A percentile compares a stretch with the other conserved stretches of the same genome.
phyloP scores from a whole-genome alignment of 1,140 invertebrate genomes.

The Achroia grisella region DNA sequence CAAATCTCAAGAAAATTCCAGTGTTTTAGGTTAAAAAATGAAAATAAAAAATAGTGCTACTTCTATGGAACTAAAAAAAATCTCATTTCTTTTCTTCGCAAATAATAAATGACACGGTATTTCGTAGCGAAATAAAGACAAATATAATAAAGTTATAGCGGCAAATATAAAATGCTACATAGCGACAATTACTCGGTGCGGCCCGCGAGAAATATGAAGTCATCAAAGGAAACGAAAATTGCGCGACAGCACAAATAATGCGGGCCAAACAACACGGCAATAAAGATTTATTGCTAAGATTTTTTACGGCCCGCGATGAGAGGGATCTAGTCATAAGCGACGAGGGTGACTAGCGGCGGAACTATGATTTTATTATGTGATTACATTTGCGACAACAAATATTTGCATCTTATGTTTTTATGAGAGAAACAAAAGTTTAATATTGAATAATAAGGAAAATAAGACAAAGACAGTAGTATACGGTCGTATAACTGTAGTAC shows the following conservation, averaged over 20 bases:
- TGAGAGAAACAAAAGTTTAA: not conserved
- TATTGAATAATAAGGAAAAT: no score
- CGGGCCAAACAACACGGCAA: slow-evolving; percentile 61
- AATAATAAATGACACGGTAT: no score
- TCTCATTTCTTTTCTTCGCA: no score
- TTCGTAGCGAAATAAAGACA: no score
- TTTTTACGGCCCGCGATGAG: slow-evolving; percentile 35
- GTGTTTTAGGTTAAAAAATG: no score
- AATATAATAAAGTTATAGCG: no score
- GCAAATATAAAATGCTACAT: not conserved
- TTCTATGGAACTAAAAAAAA: no score
- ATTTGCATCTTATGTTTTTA: slow-evolving; percentile 1
- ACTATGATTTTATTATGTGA: not conserved
- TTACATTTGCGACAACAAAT: slow-evolving; percentile 5
- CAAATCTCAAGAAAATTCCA: no score
- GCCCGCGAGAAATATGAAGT: slow-evolving; percentile 40
- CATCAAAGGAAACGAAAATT: slow-evolving; percentile 54
- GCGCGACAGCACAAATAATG: slow-evolving; percentile 57
- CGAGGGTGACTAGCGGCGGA: not conserved
- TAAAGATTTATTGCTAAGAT: slow-evolving; percentile 66
- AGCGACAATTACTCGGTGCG: slow-evolving; percentile 31
- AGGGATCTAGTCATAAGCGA: not conserved
- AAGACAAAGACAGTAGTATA: no score
- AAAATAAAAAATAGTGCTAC: no score
- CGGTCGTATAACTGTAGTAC: no score